Evolutionary conservation across 1,140 invertebrate genomes (phyloP), one percentile per base, ranked within the genome.

Genomic region (Homalodisca vitripennis): DNA sequence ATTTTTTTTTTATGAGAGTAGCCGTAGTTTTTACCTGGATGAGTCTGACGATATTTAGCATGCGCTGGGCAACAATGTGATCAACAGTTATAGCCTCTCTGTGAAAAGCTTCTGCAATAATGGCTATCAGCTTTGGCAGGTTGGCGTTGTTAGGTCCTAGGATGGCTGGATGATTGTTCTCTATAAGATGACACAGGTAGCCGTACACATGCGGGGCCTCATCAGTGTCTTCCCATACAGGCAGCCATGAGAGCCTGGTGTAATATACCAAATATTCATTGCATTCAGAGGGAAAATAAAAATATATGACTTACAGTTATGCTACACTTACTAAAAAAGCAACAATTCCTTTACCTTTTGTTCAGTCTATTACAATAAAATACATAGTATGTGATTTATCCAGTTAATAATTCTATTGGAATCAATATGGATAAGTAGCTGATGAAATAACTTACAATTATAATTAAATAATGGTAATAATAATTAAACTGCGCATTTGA

Each of bases 181-280:
- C 95, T 63, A 98, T 91, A 41, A 99, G 83, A 83, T 98, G 95
- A 82, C 96, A 98, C 30, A 99, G 82, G 81, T 98, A 95, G 68
- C 89, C 90, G 79, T 98, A 99, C 41, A 99, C 91, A 78, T 97
- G 91, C 57, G 91, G 89, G 66, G 95, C 92, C 82, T 99, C 98
- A 75, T 98, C 98, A 26, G 88, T 86, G 81, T 99, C 98, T 80
- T 98, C 96, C 72, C 90, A 89, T 17, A 98, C 92, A 29, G 98
- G 98, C 73, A 99, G 83, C 96, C 97, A 99, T 68, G 88, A 89
- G 62, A 99, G 84, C 90, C 88, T 90, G 68, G 34, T 41, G 6
- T 41, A 41, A 41, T 41, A 10, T 10, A 41, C 34, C 34, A 41
- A 6, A 41, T 17, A 41, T 41, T 10, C 17, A 41, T 10, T 41